Base-by-base conservation (phyloP, 2,113 vertebrate species). In the Trinectes maculatus region DNA sequence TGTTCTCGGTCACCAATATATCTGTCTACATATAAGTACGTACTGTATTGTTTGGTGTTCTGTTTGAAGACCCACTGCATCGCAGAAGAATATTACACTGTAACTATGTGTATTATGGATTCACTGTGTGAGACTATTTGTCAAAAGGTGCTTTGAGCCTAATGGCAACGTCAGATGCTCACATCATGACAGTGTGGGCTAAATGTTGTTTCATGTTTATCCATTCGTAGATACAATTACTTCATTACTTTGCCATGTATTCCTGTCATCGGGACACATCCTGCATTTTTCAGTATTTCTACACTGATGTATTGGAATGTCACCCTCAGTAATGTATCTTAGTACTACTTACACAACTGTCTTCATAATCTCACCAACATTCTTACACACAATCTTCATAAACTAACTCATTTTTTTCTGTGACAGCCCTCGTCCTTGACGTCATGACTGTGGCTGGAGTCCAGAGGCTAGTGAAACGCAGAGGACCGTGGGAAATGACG, bases 381-480 rank as follows among this genome's bases (percentile, higher is more conserved):
- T n/a, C n/a, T n/a, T n/a, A n/a, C n/a, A n/a, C n/a, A n/a, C 29
- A 3, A 1, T 48, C 12, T 34, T n/a, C 29, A 5, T 47, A 22
- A 46, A 22, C 24, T 10, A 22, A 21, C 13, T 37, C 0, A 6
- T 18, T 18, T n/a, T 18, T 29, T 51, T 10, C 28, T 52, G 0
- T 4, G 29, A 71, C 51, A 99, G 98, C 97, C 13, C 90, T 99
- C 69, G 75, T 99, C 29, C 84, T 99, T 54, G 96, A 99, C 22
- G 88, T 99, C 74, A 74, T 98, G 91, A 95, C 94, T 0, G 95
- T 98, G 68, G 97, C 96, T 0, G 93, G 95, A 0, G 64, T 99
- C 42, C 97, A 99, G 93, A 96, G 96, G 59, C 88, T 99, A 80
- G 93, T 95, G 66, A 96, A 95, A 89, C 82, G 97, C 10, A 95